Base-by-base conservation (phyloP, 2,113 vertebrate genomes). In the Parus major region DNA sequence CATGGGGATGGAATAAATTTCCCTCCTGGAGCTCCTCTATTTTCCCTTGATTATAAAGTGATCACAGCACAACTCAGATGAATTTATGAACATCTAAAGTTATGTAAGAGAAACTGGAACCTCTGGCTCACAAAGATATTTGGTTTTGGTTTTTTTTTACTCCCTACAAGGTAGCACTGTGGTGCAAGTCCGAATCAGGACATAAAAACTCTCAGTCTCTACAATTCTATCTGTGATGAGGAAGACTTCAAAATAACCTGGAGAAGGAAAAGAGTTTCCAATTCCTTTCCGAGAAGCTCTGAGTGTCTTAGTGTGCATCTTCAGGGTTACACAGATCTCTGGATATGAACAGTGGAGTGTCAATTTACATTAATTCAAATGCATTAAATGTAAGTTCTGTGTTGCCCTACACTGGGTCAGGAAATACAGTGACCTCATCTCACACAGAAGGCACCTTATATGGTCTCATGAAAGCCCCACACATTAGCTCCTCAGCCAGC, bases 141-240 rank as follows among this genome's bases (percentile, higher is more conserved):
- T 78, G 6, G 0, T 16, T 64, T 27, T 18, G 25, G 5, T 3
- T 46, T 28, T 46, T 21, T 73, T 89, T 73, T 31, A 28, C 10
- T 55, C 15, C 15, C 17, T 53, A 27, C 0, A 0, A 89, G 17
- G 9, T 19, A 71, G 25, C 10, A 17, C 10, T 4, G 2, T 2
- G 2, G 12, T 59, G 16, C 14, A 63, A 76, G 15, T 18, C 8
- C 36, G 41, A 84, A 56, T 78, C 27, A 59, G 39, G 15, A 46
- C 25, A 39, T 3, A 17, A 18, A 31, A 76, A 77, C 68, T 69
- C 81, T 69, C 75, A 61, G n/a, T 72, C 25, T 69, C 46, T 69
- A 57, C 12, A 31, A 2, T 16, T 85, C 12, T 13, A 66, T 12
- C 10, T 59, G 5, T 39, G 61, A 80, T 57, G 33, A 71, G 28